Percentiles rank a stretch among this genome's conserved stretches.
These are phyloP conservation scores for Apus apus DNA, from an alignment of 2,113 vertebrate species.

Conservation along the genomic window DNA sequence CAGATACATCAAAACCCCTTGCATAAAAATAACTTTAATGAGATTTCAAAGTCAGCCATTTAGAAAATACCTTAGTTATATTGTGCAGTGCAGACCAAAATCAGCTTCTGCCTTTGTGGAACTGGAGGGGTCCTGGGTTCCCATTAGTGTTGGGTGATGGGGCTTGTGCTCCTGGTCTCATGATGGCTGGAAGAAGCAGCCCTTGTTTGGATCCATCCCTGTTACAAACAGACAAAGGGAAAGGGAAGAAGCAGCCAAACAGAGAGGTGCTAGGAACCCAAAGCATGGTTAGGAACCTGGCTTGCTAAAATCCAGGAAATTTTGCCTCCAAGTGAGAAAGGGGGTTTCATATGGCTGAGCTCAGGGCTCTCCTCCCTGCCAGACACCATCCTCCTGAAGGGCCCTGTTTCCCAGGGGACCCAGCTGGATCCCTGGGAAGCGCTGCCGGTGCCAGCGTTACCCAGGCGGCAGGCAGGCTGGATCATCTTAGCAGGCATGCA, in stretches of 20 bases:
- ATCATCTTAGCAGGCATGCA: not conserved
- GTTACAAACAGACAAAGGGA: no score
- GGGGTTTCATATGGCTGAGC: not conserved
- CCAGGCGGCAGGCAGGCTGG: not conserved
- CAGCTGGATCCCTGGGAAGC: not conserved
- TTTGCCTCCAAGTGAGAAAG: no score
- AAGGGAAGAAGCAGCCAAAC: no score
- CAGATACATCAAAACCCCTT: not conserved
- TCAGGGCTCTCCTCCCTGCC: not conserved
- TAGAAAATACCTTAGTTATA: not conserved
- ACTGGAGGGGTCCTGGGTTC: not conserved
- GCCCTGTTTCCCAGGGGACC: not conserved
- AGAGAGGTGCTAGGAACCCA: not conserved
- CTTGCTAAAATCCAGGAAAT: not conserved
- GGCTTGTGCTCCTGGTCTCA: not conserved
- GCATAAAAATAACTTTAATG: constrained; percentile 5
- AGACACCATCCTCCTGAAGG: fast-evolving
- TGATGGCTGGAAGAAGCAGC: not conserved
- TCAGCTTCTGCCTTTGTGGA: not conserved
- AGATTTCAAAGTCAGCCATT: not conserved
- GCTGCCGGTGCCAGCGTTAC: not conserved
- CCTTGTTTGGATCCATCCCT: not conserved
- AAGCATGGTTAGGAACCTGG: not conserved
- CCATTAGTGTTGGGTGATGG: fast-evolving
- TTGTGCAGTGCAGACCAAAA: not conserved